Base-by-base conservation (phyloP, 2,113 vertebrate genomes). In the Scytalopus superciliaris region DNA sequence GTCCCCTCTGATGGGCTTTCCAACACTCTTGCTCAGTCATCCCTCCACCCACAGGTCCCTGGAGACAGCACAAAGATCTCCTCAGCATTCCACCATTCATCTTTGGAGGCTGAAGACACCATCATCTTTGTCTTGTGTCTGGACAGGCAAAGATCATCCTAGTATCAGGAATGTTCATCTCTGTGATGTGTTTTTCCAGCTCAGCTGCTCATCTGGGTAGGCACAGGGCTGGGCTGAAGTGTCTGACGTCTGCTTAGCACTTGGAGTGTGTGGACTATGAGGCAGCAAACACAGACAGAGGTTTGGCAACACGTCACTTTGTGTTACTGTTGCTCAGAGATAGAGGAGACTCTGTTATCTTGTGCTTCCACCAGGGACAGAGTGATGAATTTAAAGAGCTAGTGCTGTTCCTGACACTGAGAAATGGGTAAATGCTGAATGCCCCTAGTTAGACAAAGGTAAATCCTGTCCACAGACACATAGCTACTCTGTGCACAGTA, bases 91-190 rank as follows among this genome's bases (percentile, higher is more conserved):
- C 33, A 24, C 8, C 31, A 39, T 47, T 87, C 8, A 0, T 12
- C 5, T 55, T 56, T 68, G 25, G 56, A 67, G 17, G 28, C 14
- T 77, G 39, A 84, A 83, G 18, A 91, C 30, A 75, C 21, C 25
- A 37, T 14, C 0, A 0, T 25, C 50, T 67, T 74, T 8, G 2
- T 67, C 5, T 44, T 13, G 1, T n/a, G n/a, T 42, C 35, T 67
- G 78, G 39, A 82, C 35, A 15, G 17, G 87, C 33, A 67, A 21
- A 44, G 21, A 30, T 8, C 52, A 57, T 19, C 19, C 42, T 52
- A 30, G 5, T 50, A 59, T 37, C 16, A 35, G 73, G 10, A 77
- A 37, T 5, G 13, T 59, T 47, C 12, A 3, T 74, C 64, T 24
- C 56, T 14, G 2, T 33, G 42, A 28, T 7, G 4, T 63, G 33